A percentile compares a stretch with the other conserved stretches of the same genome.
Evolutionary conservation across 2,888 invertebrate genomes (phyloP).

Genomic region (Cosmopolites sordidus): DNA sequence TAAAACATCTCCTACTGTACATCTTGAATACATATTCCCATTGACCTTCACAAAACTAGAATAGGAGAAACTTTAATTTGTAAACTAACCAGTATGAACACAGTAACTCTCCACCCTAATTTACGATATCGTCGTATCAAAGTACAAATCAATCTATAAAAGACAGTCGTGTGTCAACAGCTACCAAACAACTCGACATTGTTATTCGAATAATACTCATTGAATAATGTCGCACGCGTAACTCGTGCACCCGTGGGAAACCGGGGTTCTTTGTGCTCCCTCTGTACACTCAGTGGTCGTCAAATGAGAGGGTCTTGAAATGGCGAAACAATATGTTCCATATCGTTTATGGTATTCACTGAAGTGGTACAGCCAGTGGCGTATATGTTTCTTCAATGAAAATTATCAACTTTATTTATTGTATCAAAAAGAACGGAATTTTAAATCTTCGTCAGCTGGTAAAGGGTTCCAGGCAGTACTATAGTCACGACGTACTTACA

Average conservation of each 20-base stretch:
- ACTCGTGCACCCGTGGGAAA: slow-evolving; percentile 37
- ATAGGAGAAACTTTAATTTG: too few relatives aligned
- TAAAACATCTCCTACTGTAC: too few relatives aligned
- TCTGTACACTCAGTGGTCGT: background rate
- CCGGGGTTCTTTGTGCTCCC: slow-evolving; percentile 1
- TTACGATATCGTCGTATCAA: background rate
- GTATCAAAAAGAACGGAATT: too few relatives aligned
- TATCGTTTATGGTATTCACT: slow-evolving; percentile 18
- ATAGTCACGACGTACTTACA: too few relatives aligned
- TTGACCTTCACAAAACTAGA: too few relatives aligned
- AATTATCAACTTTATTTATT: too few relatives aligned
- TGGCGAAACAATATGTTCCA: slow-evolving; percentile 26
- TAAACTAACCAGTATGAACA: too few relatives aligned
- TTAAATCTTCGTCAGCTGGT: too few relatives aligned
- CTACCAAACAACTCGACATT: slow-evolving; percentile 5
- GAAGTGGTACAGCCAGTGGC: slow-evolving; percentile 5
- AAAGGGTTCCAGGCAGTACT: too few relatives aligned
- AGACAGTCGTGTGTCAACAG: slow-evolving; percentile 4
- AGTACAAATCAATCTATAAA: slow-evolving; percentile 6
- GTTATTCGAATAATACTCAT: slow-evolving; percentile 3
- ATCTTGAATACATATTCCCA: too few relatives aligned
- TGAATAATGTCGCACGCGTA: slow-evolving; percentile 31
- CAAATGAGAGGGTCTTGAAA: slow-evolving; percentile 1
- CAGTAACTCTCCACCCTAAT: too few relatives aligned
- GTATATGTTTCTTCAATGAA: too few relatives aligned